A percentile compares a stretch with the other conserved stretches of the same genome.
Evolutionary conservation across 2,888 invertebrate species (phyloP).

Genomic region (Hyppa rectilinea): DNA sequence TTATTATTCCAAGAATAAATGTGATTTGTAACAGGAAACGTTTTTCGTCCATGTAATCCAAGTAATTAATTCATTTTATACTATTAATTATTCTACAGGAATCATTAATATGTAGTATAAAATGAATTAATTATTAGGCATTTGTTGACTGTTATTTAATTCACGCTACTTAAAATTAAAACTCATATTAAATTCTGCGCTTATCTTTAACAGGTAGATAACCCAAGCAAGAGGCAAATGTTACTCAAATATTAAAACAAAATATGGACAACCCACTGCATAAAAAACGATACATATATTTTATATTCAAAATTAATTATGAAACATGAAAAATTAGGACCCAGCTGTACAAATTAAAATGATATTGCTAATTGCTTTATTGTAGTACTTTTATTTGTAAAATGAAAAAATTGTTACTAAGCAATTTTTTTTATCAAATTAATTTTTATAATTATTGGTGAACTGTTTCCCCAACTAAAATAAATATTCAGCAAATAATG

Average conservation of each 20-base stretch:
- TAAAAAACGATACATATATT: conserved; percentile 1
- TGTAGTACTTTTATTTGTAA: not conserved
- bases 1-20: conserved; percentile 4
- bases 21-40: conserved; percentile 10
- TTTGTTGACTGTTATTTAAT: not conserved
- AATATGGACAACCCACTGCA: not conserved
- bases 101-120: too few species aligned
- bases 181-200: not conserved
- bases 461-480: not conserved
- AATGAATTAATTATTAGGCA: conserved; percentile 7
- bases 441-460: not conserved
- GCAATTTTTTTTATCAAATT: not conserved
- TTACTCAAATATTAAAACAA: conserved; percentile 7
- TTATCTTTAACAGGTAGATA: conserved; percentile 19
- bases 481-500: not conserved
- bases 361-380: conserved; percentile 10
- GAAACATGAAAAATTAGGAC: not conserved
- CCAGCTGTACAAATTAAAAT: conserved; percentile 29
- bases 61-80: too few species aligned
- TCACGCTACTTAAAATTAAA: not conserved
- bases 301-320: conserved; percentile 19
- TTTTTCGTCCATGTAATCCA: not conserved
- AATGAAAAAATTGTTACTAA: not conserved
- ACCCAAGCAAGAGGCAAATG: conserved; percentile 14
- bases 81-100: too few species aligned